Evolutionary conservation across 2,113 vertebrate genomes (phyloP).

Genomic region (Vombatus ursinus): DNA sequence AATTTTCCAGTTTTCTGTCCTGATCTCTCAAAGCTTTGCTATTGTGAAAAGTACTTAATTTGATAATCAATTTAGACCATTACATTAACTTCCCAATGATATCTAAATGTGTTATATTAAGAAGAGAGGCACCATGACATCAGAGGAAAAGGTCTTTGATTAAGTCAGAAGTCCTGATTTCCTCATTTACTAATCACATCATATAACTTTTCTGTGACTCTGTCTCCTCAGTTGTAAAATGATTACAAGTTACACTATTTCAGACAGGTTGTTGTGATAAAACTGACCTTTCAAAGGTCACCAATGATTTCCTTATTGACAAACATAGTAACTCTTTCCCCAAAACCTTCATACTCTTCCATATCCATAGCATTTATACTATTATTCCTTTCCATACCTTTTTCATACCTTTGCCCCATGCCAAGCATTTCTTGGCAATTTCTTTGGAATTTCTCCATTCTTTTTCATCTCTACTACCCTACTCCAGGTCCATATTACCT

Average conservation of each 20-base stretch:
- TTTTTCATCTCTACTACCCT: neutral
- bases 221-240: neutral
- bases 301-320: neutral
- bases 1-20: too few relatives aligned
- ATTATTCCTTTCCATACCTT: neutral
- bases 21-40: neutral
- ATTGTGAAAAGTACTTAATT: neutral
- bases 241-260: neutral
- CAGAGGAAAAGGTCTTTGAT: neutral
- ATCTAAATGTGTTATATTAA: neutral
- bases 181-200: neutral
- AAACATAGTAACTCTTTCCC: neutral
- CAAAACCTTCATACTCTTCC: neutral
- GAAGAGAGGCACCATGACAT: neutral
- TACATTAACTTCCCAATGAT: neutral
- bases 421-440: neutral
- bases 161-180: neutral
- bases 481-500: neutral
- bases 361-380: neutral
- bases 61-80: too few relatives aligned
- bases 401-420: neutral
- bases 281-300: neutral
- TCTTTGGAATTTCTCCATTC: neutral
- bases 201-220: neutral
- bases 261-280: neutral